These are phyloP conservation scores for Diplosoma virens DNA, from an alignment of 23 tunicate species.

Conservation along the genomic window DNA sequence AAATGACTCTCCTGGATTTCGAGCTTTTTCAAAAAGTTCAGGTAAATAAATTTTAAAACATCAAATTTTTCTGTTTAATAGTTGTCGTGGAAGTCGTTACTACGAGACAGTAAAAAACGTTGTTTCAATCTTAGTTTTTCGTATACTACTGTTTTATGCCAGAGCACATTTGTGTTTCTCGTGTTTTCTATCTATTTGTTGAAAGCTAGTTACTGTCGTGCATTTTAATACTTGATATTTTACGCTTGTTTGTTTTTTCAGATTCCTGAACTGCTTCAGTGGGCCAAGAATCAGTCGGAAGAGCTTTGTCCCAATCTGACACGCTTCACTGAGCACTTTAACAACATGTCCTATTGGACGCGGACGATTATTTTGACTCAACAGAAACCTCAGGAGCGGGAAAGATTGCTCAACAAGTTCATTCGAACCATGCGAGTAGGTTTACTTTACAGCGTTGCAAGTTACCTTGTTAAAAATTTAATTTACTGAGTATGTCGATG, in stretches of 20 bases:
- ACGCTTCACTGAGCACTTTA: slow-evolving; percentile 85
- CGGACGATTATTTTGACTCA: slow-evolving; percentile 73
- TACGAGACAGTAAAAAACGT: too few relatives aligned
- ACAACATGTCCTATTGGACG: slow-evolving; percentile 89
- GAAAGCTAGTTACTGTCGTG: not conserved
- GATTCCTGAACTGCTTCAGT: slow-evolving; percentile 95
- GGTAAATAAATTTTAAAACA: too few relatives aligned
- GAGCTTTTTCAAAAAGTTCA: slow-evolving; percentile 89
- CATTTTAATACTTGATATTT: not conserved
- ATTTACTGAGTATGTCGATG: too few relatives aligned
- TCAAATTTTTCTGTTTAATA: too few relatives aligned
- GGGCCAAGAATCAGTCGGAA: slow-evolving; percentile 87
- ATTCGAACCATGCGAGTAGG: slow-evolving; percentile 90
- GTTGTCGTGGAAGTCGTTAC: too few relatives aligned
- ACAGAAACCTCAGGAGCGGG: slow-evolving; percentile 80
- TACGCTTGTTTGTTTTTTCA: slow-evolving; percentile 1
- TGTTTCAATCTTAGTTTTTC: too few relatives aligned
- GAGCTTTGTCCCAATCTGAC: slow-evolving; percentile 83
- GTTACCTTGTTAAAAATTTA: too few relatives aligned
- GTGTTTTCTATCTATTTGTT: too few relatives aligned
- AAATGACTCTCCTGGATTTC: slow-evolving; percentile 84
- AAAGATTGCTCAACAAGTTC: slow-evolving; percentile 73
- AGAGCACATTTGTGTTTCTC: too few relatives aligned
- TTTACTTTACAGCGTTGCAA: too few relatives aligned
- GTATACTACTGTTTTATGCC: too few relatives aligned